Evolutionary conservation across 53 echinoderm and acorn worm genomes (phyloP), one percentile per base, ranked within the genome.

Genomic region (Arbacia lixula): DNA sequence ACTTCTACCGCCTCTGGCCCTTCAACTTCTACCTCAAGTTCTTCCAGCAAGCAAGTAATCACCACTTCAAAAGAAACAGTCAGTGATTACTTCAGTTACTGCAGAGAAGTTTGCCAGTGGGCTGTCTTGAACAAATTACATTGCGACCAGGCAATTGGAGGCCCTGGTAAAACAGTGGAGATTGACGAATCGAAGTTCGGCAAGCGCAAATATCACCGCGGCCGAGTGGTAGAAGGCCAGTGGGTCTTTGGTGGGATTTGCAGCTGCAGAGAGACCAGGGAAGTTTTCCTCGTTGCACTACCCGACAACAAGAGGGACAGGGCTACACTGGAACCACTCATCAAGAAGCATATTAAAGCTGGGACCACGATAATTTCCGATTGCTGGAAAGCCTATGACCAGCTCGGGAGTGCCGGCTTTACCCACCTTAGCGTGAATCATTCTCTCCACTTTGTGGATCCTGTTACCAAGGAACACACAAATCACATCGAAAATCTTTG

Each of bases 171-270:
- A 24, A 58, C 38, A 2, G 78, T 57, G 1, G 78, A 77, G 6
- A 77, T 77, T 3, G 60, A 77, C 39, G 40, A 77, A 28, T 77
- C 58, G 2, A 77, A 77, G 60, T 77, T 77, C 36, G 78, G 78
- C 4, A 77, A 77, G 21, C 3, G 42, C n/a, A 77, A 77, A 38
- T 77, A 58, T 27, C 36, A 42, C 24, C 58, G 27, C 9, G 78
- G 78, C 4, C 2, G 43, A 25, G 14, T 36, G 0, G 60, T 77
- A 1, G 78, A 77, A 77, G 78, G 78, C 11, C 78, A 77, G 60
- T 77, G 78, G 78, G 78, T 77, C 2, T 77, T 77, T 1, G 78
- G 78, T 20, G 78, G 38, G 2, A 77, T 77, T 10, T 77, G 58
- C 36, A n/a, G n/a, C n/a, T n/a, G n/a, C n/a, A 36, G 60, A 9